Percentiles rank a stretch among this genome's conserved stretches.
These are phyloP conservation scores for Peromyscus aztecus DNA, from an alignment of 2,797 vertebrate species.

Conservation along the genomic window DNA sequence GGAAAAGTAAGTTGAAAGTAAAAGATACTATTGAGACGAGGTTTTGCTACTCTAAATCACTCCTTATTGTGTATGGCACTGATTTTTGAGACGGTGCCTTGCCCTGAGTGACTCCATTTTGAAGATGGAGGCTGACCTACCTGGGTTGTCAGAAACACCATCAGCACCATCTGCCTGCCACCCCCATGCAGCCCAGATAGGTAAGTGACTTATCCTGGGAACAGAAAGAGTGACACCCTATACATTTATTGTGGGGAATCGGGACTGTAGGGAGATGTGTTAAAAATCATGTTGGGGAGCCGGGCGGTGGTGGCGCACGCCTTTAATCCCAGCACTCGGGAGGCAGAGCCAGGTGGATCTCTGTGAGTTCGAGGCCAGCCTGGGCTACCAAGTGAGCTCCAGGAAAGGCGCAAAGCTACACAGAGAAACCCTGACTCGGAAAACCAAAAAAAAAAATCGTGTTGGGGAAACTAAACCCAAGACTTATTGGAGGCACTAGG, in stretches of 20 bases:
- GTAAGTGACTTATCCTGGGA: background rate
- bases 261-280: background rate
- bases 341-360: too few relatives aligned
- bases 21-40: background rate
- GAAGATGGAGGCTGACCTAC: background rate
- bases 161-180: background rate
- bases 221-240: background rate
- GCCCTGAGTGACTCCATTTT: background rate
- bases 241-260: background rate
- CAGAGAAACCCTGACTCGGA: too few relatives aligned
- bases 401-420: too few relatives aligned
- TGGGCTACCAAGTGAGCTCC: too few relatives aligned
- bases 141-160: too few relatives aligned
- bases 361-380: too few relatives aligned
- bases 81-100: background rate
- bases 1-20: background rate
- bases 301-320: too few relatives aligned
- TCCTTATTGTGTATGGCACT: background rate
- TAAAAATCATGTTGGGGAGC: background rate
- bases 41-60: background rate
- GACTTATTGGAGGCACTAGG: background rate
- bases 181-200: background rate
- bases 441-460: too few relatives aligned
- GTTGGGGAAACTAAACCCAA: background rate
- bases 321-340: too few relatives aligned